Base-by-base conservation (phyloP, 2,797 vertebrate species). In the Chelon labrosus region DNA sequence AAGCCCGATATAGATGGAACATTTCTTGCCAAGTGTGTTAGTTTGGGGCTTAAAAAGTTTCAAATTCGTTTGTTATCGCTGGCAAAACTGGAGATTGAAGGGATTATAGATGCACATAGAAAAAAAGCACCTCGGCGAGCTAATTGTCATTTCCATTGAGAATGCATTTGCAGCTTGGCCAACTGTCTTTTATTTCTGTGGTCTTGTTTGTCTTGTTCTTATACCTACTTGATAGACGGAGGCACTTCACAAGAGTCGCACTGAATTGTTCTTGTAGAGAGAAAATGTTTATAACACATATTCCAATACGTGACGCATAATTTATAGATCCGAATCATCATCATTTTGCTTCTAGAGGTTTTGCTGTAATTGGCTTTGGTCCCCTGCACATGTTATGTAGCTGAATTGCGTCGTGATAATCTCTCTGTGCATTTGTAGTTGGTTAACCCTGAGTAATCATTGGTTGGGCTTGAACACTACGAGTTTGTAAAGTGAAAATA, bases 111-210 rank as follows among this genome's bases (percentile, higher is more conserved):
- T 51, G 17, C 17, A 63, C 22, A 19, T 1, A 39, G 47, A 39
- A 35, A 41, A 31, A 63, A 62, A 47, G 47, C 19, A 39, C 39
- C 17, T 47, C 44, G 17, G 17, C 7, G 7, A 47, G 17, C 12
- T 14, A 14, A 16, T 44, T 44, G 41, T 63, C 38, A 50, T 63
- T 50, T 2, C 19, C 46, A 44, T 11, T 9, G 47, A 62, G 38
- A 63, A 51, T 17, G 35, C 47, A 10, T 51, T 51, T 51, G 61
- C 20, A 22, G 35, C 38, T 5, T 51, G 19, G 39, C 14, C 47
- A 7, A 25, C 14, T 16, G 16, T 46, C 46, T 46, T 50, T 20
- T 63, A 10, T 51, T 63, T 62, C 50, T 49, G 47, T 63, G 47
- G 61, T 46, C 44, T 25, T 16, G 14, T 53, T 27, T 39, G 6